Percentiles rank a stretch among this genome's conserved stretches.
Conservation (phyloP, 2,113 vertebrate species). For the Aphyosemion australe region DNA sequence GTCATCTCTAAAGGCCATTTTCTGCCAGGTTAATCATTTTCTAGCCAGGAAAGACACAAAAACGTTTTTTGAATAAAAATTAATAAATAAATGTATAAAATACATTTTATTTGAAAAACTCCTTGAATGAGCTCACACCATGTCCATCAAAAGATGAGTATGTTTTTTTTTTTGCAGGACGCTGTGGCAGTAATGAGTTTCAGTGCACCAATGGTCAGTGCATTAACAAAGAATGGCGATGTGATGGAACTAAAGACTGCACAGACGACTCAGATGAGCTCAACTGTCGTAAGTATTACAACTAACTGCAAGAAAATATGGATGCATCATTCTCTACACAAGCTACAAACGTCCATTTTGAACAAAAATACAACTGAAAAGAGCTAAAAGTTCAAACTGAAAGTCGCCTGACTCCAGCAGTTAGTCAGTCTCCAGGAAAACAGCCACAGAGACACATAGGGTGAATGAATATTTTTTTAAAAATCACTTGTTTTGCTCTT, state of each 20-base stretch:
- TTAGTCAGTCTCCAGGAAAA: too few relatives aligned
- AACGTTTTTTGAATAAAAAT: too few relatives aligned
- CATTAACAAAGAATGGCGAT: conserved; percentile 67
- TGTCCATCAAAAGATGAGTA: neutral
- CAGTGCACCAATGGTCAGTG: conserved; percentile 74
- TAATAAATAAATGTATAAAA: too few relatives aligned
- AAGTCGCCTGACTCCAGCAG: too few relatives aligned
- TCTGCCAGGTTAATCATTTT: too few relatives aligned
- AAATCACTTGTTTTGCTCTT: conserved; percentile 7
- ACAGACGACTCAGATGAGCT: conserved; percentile 75
- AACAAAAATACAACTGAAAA: too few relatives aligned
- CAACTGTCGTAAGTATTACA: conserved; percentile 72
- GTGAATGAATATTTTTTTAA: neutral
- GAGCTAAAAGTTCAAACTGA: too few relatives aligned
- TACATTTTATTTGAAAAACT: too few relatives aligned
- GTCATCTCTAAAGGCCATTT: too few relatives aligned
- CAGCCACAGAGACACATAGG: too few relatives aligned
- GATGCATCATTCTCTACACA: neutral
- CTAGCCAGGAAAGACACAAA: too few relatives aligned
- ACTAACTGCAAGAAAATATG: neutral
- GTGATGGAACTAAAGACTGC: conserved; percentile 77
- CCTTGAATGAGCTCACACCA: neutral
- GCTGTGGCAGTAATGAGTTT: conserved; percentile 66
- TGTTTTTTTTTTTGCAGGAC: conserved; percentile 47
- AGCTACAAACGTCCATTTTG: too few relatives aligned